Conservation (phyloP, 2,113 vertebrate genomes). For the Apeltes quadracus region DNA sequence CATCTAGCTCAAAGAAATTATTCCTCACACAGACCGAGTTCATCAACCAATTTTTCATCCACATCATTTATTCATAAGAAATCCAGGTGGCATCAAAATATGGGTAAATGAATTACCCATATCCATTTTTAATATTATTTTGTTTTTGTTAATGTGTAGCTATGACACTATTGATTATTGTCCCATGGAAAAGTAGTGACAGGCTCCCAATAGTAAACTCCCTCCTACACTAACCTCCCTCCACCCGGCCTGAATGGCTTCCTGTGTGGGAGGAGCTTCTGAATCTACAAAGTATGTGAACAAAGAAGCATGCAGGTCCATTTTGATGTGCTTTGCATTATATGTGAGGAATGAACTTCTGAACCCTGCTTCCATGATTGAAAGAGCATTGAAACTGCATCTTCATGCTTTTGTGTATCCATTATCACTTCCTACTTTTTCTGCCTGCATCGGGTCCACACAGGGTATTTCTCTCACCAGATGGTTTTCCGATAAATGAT, state of each 20-base stretch:
- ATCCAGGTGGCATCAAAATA: neutral
- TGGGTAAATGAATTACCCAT: neutral
- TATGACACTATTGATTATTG: neutral
- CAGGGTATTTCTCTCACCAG: neutral
- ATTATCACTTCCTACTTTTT: conserved; percentile 4
- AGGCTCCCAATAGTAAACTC: neutral
- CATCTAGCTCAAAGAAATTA: neutral
- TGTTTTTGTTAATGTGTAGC: neutral
- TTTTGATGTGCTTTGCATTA: neutral
- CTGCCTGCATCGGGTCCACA: neutral
- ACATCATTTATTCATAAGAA: neutral
- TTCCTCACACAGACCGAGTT: neutral
- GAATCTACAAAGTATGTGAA: neutral
- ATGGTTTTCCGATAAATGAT: conserved; percentile 29
- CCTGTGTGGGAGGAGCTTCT: conserved; percentile 5
- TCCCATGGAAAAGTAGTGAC: neutral
- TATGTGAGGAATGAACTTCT: neutral
- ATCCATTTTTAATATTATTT: neutral
- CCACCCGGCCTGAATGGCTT: neutral
- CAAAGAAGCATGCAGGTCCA: neutral
- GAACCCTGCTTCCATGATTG: neutral
- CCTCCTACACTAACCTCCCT: neutral
- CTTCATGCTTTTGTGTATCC: conserved; percentile 12
- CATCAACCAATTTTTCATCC: neutral
- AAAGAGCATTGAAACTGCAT: neutral